Percentiles rank a stretch among this genome's conserved stretches.
These are phyloP conservation scores for Ormyrus pomaceus DNA, from an alignment of 2,888 invertebrate genomes.

Conservation along the genomic window DNA sequence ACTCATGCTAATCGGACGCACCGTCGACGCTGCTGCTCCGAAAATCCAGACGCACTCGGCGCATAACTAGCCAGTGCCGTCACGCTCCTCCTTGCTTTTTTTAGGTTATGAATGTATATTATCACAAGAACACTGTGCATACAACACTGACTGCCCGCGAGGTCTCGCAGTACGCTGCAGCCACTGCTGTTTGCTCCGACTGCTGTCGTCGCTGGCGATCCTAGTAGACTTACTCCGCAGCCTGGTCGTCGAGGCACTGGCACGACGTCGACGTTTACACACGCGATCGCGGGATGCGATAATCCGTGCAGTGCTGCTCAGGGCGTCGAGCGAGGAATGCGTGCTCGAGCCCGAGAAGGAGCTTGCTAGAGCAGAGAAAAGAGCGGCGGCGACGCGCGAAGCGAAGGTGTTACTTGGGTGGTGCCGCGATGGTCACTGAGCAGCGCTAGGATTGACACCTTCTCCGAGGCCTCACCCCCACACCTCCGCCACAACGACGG, in stretches of 20 bases:
- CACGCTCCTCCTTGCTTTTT: background rate
- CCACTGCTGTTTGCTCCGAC: no score
- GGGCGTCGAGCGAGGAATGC: conserved; percentile 41
- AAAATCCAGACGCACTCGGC: background rate
- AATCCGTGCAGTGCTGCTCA: background rate
- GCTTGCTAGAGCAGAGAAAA: conserved; percentile 5
- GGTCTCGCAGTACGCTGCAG: no score
- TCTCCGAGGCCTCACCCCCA: conserved; percentile 73
- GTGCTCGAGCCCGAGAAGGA: conserved; percentile 33
- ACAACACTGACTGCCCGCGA: no score
- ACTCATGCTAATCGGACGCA: conserved; percentile 20
- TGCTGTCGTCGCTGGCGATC: no score
- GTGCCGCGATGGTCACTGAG: conserved; percentile 76
- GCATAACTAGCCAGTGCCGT: background rate
- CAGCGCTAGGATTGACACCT: conserved; percentile 76
- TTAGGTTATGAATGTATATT: conserved; percentile 44
- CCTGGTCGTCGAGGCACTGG: no score
- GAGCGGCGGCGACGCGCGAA: conserved; percentile 66
- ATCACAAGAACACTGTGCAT: conserved; percentile 8
- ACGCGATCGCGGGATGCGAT: no score
- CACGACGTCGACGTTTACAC: no score
- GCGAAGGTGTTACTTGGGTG: conserved; percentile 76
- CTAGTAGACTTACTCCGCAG: no score
- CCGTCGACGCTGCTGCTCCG: background rate
- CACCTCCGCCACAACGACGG: conserved; percentile 67